phyloP scores from a whole-genome alignment of 1,140 invertebrate species.

The Leptinotarsa lineolata region DNA sequence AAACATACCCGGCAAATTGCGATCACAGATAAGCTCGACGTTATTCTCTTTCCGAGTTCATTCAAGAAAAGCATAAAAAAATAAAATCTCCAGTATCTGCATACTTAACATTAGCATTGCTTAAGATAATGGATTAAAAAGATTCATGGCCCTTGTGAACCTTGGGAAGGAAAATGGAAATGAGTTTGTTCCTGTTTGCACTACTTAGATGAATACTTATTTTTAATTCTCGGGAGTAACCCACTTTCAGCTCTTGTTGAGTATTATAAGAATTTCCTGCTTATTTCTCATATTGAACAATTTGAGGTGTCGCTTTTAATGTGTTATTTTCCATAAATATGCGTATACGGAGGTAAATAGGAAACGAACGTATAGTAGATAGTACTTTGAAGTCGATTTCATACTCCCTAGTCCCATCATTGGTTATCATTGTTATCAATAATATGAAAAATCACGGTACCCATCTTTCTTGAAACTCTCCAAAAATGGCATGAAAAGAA shows the following conservation, averaged over 20 bases:
- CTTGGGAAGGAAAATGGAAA: background rate
- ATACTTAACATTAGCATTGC: constrained; percentile 3
- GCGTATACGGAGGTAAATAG: no score
- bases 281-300: no score
- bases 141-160: background rate
- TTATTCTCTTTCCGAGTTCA: constrained; percentile 17
- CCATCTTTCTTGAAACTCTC: no score
- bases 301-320: rapidly evolving
- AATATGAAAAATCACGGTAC: no score
- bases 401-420: no score
- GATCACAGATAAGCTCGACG: constrained; percentile 17
- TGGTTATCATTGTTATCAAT: no score
- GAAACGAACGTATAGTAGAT: no score
- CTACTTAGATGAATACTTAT: background rate
- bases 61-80: background rate
- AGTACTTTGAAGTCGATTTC: no score
- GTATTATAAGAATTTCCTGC: no score
- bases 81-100: background rate
- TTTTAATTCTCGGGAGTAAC: background rate
- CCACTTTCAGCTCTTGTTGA: no score
- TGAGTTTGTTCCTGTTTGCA: background rate
- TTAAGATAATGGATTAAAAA: background rate
- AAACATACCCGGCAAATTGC: constrained; percentile 19
- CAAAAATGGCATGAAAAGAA: no score
- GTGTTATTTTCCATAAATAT: no score